Evolutionary conservation across 2,888 invertebrate species (phyloP).

Genomic region (Petrolisthes manimaculis): DNA sequence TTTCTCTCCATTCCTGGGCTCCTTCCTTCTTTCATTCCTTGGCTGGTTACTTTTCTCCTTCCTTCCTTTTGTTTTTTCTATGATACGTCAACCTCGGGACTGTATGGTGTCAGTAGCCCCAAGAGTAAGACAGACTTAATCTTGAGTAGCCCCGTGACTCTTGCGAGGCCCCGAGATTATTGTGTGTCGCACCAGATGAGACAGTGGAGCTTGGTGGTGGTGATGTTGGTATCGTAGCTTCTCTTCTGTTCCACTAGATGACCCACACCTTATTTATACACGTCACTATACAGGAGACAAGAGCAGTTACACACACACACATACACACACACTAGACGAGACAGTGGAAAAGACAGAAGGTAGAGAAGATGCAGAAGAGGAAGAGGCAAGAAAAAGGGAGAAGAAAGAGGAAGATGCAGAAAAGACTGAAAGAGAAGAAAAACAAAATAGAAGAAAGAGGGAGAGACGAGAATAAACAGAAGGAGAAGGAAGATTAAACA

Average conservation of each 20-base stretch:
- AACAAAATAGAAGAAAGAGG: no score
- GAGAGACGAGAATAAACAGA: not conserved
- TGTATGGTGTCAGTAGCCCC: not conserved
- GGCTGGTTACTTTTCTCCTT: not conserved
- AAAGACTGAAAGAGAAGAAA: not conserved
- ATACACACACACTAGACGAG: no score
- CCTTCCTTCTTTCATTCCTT: not conserved
- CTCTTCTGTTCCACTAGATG: not conserved
- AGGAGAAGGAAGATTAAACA: not conserved
- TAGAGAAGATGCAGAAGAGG: not conserved
- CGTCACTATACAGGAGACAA: no score
- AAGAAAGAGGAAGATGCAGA: not conserved
- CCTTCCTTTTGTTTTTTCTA: not conserved
- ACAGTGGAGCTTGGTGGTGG: not conserved
- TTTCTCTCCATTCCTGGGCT: not conserved
- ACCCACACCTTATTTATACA: no score
- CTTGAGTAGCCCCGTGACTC: not conserved
- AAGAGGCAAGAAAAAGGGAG: not conserved
- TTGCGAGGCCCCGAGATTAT: not conserved
- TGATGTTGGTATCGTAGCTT: not conserved
- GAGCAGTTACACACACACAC: no score
- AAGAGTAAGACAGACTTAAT: not conserved
- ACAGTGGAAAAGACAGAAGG: not conserved
- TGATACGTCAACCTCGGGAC: not conserved
- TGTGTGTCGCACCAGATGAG: not conserved